Base-by-base conservation (phyloP, 2,113 vertebrate species). In the Datnioides undecimradiatus region DNA sequence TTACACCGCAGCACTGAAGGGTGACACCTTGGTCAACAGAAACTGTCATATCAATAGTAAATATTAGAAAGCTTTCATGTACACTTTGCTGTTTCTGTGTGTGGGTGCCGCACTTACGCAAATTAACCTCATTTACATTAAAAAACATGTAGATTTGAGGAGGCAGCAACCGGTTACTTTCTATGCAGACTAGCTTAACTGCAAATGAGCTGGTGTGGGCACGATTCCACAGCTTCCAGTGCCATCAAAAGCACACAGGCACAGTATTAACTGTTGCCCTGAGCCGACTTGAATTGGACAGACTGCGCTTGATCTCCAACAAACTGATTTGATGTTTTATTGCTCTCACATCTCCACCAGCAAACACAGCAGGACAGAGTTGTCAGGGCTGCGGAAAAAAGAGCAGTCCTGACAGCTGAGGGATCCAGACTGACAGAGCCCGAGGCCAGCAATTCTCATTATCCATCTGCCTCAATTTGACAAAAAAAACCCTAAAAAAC, bases 341-440 rank as follows among this genome's bases (percentile, higher is more conserved):
- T 33, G 25, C 66, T 64, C 36, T 65, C 27, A 46, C 58, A 82
- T 76, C 41, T 70, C 17, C 45, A 71, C 16, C 73, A 48, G 58
- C 33, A 62, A 40, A 57, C 71, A 41, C 62, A 79, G 63, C 48
- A 43, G 69, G 63, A 68, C 40, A 55, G 40, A 68, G 54, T 36
- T 52, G 38, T 62, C 54, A 31, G 55, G 43, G 68, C 45, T 6
- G 45, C 3, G 13, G 62, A 7, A 64, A 34, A 70, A 27, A 63
- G 48, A 62, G 48, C 21, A 19, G 45, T 29, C 34, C 59, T 70
- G 45, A 73, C 74, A 73, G 51, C 46, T 43, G 55, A 69, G 33
- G 62, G 62, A 73, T 78, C 38, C 63, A 64, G 70, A 79, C 62
- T 51, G 75, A 68, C 40, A 23, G 25, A 78, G 74, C 68, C 81